Evolutionary conservation across 2,888 invertebrate genomes (phyloP), one percentile per base, ranked within the genome.

Genomic region (Drosophila koepferae): DNA sequence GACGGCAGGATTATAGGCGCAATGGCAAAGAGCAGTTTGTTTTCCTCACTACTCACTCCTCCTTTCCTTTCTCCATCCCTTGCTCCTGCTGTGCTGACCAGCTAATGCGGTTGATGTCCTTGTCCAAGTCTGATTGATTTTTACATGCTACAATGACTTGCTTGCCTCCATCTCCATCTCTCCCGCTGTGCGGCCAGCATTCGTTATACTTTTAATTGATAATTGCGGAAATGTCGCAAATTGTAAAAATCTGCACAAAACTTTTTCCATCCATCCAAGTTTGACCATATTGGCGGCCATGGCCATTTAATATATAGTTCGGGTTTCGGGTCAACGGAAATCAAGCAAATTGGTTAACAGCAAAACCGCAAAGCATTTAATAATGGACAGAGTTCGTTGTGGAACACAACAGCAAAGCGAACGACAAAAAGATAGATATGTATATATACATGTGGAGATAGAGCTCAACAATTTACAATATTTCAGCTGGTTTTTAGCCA

Each of bases 351-450:
- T 86, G 85, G 74, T 77, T 80, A 84, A 84, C 84, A 86, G 84
- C 74, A 63, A 71, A 86, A 90, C 86, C 86, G 72, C 90, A 86
- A 86, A 86, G 72, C 89, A 81, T 86, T 86, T 90, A 89, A 90
- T 81, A 89, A 81, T 81, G 74, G 68, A 75, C 70, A 43, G 41
- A 44, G n/a, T n/a, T n/a, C n/a, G n/a, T n/a, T n/a, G n/a, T n/a
- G n/a, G 46, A 34, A 51, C 51, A 48, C 28, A 58, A 59, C 59
- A 48, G 46, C 31, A 51, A 41, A 48, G 9, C n/a, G 46, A 36
- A 56, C 40, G 28, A 56, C 16, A 31, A 34, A 46, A 34, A 51
- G 18, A 51, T 10, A 36, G 0, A 49, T 12, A 10, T 20, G 6
- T 10, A 51, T 16, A 51, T 0, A 49, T 12, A 10, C 12, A 20